Evolutionary conservation across 2,113 vertebrate genomes (phyloP).

Genomic region (Corvus cornix): DNA sequence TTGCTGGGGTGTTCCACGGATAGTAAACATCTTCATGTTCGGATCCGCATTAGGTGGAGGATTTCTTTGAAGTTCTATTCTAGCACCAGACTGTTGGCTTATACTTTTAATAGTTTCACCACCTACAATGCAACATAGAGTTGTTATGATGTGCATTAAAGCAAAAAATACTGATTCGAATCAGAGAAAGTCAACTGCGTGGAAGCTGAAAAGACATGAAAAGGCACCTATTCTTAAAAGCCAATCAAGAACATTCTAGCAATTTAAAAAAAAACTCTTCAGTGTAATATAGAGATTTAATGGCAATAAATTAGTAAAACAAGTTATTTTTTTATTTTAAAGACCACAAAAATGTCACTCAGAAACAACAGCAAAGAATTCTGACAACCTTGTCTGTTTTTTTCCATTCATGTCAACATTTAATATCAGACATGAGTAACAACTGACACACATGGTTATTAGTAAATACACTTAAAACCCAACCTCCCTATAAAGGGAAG

Average conservation of each 20-base stretch:
- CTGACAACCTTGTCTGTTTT: neutral
- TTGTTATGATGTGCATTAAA: neutral
- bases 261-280: neutral
- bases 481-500: neutral
- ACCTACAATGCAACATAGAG: conserved; percentile 67
- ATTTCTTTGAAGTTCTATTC: conserved; percentile 95
- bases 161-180: neutral
- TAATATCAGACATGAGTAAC: neutral
- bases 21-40: conserved; percentile 96
- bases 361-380: neutral
- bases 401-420: neutral
- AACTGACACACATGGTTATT: neutral
- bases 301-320: neutral
- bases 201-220: neutral
- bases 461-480: neutral
- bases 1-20: conserved; percentile 93
- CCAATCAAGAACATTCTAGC: neutral
- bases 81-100: conserved; percentile 96
- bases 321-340: neutral
- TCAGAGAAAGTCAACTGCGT: neutral
- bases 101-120: conserved; percentile 98
- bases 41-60: conserved; percentile 96
- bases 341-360: neutral
- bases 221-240: neutral
- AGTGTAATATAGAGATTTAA: neutral